Conservation (phyloP, 2,888 invertebrate species). For the Tachystola acroxantha region DNA sequence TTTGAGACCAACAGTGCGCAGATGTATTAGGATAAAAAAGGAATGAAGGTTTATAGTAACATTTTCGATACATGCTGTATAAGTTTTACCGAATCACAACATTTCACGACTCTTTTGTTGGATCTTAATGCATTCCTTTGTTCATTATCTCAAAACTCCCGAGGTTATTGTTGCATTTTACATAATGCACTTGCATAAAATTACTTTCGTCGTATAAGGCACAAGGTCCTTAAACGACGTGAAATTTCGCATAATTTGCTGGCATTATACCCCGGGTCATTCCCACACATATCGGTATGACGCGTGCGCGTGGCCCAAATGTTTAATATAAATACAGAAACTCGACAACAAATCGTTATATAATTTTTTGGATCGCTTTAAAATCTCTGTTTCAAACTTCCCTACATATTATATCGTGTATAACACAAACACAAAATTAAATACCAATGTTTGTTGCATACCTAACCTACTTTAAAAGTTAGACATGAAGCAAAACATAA, state of each 20-base stretch:
- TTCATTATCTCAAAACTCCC: not conserved
- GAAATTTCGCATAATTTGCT: conserved; percentile 6
- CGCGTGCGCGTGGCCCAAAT: conserved; percentile 31
- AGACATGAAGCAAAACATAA: too few relatives aligned
- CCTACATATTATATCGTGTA: too few relatives aligned
- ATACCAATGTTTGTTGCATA: too few relatives aligned
- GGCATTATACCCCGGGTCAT: conserved; percentile 6
- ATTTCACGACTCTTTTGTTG: not conserved
- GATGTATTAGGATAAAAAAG: too few relatives aligned
- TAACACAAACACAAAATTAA: too few relatives aligned
- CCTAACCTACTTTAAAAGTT: too few relatives aligned
- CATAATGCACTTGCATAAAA: not conserved
- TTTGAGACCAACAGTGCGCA: too few relatives aligned
- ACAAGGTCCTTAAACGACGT: conserved; percentile 2
- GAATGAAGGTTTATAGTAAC: too few relatives aligned
- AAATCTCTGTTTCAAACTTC: too few relatives aligned
- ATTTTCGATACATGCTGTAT: too few relatives aligned
- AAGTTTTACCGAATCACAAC: too few relatives aligned
- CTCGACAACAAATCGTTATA: conserved; percentile 12
- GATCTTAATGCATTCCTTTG: not conserved
- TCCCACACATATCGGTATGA: conserved; percentile 26
- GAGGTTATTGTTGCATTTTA: not conserved
- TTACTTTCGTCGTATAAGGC: not conserved
- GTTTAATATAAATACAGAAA: conserved; percentile 25
- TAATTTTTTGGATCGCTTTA: too few relatives aligned